phyloP scores from a whole-genome alignment of 2,113 vertebrate genomes.

The Murina feae region DNA sequence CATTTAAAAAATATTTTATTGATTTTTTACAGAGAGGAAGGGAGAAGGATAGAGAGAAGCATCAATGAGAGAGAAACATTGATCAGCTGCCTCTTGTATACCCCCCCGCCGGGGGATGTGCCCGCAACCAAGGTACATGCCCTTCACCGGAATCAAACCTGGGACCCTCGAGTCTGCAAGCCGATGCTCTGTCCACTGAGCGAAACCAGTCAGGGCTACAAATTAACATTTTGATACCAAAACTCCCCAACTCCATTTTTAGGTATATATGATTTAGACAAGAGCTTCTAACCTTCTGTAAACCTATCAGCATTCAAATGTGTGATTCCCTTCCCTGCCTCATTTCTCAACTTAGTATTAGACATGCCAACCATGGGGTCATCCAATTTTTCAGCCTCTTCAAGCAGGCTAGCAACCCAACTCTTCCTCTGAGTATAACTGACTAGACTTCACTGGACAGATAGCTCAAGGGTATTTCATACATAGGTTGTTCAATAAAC shows the following conservation, averaged over 20 bases:
- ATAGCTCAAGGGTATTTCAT: neutral
- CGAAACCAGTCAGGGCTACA: too few species aligned
- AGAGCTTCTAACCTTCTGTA: neutral
- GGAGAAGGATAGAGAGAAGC: too few species aligned
- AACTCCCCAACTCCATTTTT: neutral
- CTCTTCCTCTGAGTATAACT: neutral
- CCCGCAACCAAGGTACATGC: too few species aligned
- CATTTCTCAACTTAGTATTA: neutral
- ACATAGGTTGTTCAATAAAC: neutral
- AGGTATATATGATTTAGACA: neutral
- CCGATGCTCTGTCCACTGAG: too few species aligned
- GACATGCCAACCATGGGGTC: neutral
- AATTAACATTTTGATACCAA: neutral
- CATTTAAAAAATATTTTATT: too few species aligned
- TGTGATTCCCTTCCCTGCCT: neutral
- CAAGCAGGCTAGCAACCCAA: neutral
- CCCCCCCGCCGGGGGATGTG: too few species aligned
- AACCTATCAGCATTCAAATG: neutral
- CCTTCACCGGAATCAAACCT: too few species aligned
- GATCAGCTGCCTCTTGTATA: too few species aligned
- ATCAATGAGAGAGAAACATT: too few species aligned
- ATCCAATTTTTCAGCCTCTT: neutral
- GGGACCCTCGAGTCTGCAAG: too few species aligned
- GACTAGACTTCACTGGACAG: neutral
- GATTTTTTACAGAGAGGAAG: too few species aligned